Evolutionary conservation across 2,113 vertebrate species (phyloP), one percentile per base, ranked within the genome.

Genomic region (Pterocles orientalis): DNA sequence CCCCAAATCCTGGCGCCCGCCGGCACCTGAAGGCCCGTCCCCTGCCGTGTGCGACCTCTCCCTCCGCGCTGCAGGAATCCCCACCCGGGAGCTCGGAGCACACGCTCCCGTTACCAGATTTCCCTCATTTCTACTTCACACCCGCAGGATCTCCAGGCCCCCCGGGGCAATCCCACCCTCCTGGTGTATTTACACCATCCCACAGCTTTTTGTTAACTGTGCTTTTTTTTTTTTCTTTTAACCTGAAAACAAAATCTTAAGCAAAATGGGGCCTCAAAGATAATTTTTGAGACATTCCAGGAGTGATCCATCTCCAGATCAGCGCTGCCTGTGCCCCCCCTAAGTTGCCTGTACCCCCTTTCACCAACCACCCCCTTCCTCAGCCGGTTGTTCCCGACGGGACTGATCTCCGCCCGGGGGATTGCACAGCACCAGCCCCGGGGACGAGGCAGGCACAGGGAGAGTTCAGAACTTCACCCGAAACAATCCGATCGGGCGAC

Each of bases 401-500:
- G 33, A 34, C 56, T 24, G 62, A 41, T 9, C 53, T 31, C 19
- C 36, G 6, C 20, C 9, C 14, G 7, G 0, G 1, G 12, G 57
- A 13, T 9, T 7, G 9, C 36, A 31, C 58, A 58, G 57, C 18
- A 18, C 8, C 11, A 50, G 14, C 26, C 24, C 6, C 36, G 18
- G 16, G 7, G 31, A 4, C 18, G 6, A 8, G 39, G 21, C 6
- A 18, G 48, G 6, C 28, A 5, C 31, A 7, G 29, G 3, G 15
- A 48, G 34, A 54, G 21, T 4, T 23, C 6, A 25, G 33, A 58
- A 18, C 8, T 10, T 11, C 29, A 10, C 66, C 19, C 3, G 13
- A 13, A 13, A 18, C 4, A 6, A 14, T 2, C 23, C 19, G 4
- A 53, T 13, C 0, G 1, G n/a, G 7, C 36, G 48, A 14, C 14